Evolutionary conservation across 2,113 vertebrate species (phyloP), one percentile per base, ranked within the genome.

Genomic region (Takifugu bimaculatus): DNA sequence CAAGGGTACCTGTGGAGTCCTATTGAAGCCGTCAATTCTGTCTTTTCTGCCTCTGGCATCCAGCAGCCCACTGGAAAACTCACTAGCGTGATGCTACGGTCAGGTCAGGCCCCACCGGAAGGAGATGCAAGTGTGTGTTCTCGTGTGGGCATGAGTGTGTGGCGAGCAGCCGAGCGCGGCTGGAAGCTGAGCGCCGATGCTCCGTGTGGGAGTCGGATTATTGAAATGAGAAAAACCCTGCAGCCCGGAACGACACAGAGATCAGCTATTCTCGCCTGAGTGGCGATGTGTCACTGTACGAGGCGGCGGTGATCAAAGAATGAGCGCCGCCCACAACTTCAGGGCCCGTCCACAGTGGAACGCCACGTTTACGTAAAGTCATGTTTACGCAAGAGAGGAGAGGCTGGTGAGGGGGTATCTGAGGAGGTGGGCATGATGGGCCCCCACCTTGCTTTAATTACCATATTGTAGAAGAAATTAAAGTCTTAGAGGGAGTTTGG

Each of bases 241-340:
- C 67, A 84, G 84, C 77, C 78, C 65, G 57, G 67, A 64, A 83
- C 6, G 57, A 80, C 56, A 68, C 79, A 75, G 65, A 80, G 73
- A 65, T 82, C 82, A 86, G 79, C 84, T 91, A 87, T 89, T 89
- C 83, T 84, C 20, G 77, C 86, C 72, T 60, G 43, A 78, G 63
- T 56, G 56, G 58, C 75, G 76, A 85, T 87, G 86, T 84, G 86
- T 88, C 86, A 88, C 70, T 77, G 76, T 65, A 72, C 79, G 84
- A 88, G 86, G 84, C 79, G 86, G 85, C 82, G 77, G 80, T 74
- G 77, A 79, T 86, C 75, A 70, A 35, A 83, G 84, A 82, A 63
- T 50, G 68, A 87, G 74, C 54, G 27, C 84, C 77, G 68, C 90
- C 88, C 83, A 89, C 90, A 80, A 77, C 75, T 64, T 47, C 54